A percentile compares a stretch with the other conserved stretches of the same genome.
phyloP scores from a whole-genome alignment of 2,797 vertebrate species.

The Lacerta agilis region DNA sequence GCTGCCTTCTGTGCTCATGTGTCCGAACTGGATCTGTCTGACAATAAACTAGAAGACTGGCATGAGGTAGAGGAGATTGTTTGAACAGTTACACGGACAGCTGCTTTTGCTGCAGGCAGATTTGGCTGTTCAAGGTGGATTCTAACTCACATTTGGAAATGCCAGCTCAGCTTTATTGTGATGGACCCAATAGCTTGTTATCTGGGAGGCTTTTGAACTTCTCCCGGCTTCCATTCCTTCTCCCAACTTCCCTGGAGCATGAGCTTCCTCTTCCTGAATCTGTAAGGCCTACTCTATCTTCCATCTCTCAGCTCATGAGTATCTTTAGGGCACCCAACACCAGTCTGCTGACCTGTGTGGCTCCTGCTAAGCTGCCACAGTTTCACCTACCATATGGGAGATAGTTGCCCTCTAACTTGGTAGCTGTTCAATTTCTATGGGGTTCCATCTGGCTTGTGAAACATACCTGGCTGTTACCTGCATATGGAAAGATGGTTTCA shows the following conservation, averaged over 20 bases:
- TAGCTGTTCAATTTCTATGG: neutral
- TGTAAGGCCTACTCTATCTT: neutral
- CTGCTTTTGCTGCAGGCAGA: neutral
- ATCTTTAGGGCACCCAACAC: neutral
- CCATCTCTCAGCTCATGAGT: neutral
- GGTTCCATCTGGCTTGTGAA: neutral
- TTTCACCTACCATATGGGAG: neutral
- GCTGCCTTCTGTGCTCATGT: slow-evolving; percentile 93
- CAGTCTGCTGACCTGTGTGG: neutral
- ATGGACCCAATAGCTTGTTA: slow-evolving; percentile 14
- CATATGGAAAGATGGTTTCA: neutral
- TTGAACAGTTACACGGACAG: neutral
- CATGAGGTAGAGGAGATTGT: slow-evolving; percentile 83
- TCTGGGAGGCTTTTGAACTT: neutral
- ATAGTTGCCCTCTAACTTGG: neutral
- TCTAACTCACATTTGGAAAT: slow-evolving; percentile 30
- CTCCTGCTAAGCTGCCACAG: neutral
- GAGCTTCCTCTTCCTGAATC: neutral
- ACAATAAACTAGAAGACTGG: slow-evolving; percentile 95
- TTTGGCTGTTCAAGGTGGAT: neutral
- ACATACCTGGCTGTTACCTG: neutral
- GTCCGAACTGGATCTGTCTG: slow-evolving; percentile 93
- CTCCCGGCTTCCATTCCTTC: neutral
- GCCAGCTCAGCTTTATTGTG: slow-evolving; percentile 2
- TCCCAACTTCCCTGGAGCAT: neutral